A percentile compares a stretch with the other conserved stretches of the same genome.
These are phyloP conservation scores for Danaus chrysippus DNA, from an alignment of 2,888 invertebrate genomes.

Conservation along the genomic window DNA sequence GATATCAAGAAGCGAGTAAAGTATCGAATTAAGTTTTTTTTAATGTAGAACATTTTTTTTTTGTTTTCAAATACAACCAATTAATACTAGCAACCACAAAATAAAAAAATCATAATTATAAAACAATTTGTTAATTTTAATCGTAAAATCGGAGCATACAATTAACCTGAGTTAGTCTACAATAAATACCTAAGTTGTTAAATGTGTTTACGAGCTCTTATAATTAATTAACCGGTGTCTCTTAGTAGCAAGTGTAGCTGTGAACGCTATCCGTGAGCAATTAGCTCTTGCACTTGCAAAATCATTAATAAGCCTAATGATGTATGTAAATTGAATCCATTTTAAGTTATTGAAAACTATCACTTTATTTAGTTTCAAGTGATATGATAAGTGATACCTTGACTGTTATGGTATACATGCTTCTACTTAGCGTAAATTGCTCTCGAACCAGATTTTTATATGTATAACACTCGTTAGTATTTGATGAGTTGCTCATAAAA, in stretches of 20 bases:
- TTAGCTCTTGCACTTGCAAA: slow-evolving; percentile 32
- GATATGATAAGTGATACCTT: not conserved
- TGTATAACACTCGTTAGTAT: not conserved
- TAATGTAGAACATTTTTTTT: no score
- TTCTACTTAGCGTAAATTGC: slow-evolving; percentile 1
- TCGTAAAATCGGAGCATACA: slow-evolving; percentile 45
- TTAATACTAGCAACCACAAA: not conserved
- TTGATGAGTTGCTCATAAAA: not conserved
- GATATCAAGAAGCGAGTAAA: no score
- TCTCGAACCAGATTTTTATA: not conserved
- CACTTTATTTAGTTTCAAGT: slow-evolving; percentile 14
- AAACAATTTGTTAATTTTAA: slow-evolving; percentile 18
- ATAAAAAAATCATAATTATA: slow-evolving; percentile 12
- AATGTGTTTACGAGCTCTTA: slow-evolving; percentile 60
- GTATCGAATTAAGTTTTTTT: no score
- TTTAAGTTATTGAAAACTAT: slow-evolving; percentile 18
- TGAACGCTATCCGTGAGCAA: slow-evolving; percentile 28
- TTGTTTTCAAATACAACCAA: not conserved
- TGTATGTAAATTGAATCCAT: slow-evolving; percentile 25
- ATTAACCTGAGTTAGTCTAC: slow-evolving; percentile 64
- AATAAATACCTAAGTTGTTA: slow-evolving; percentile 63
- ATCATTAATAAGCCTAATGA: slow-evolving; percentile 30
- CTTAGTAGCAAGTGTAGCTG: slow-evolving; percentile 53
- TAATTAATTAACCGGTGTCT: slow-evolving; percentile 62
- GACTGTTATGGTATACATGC: not conserved